A percentile compares a stretch with the other conserved stretches of the same genome.
phyloP scores from a whole-genome alignment of 2,888 invertebrate species.

The Diloba caeruleocephala region DNA sequence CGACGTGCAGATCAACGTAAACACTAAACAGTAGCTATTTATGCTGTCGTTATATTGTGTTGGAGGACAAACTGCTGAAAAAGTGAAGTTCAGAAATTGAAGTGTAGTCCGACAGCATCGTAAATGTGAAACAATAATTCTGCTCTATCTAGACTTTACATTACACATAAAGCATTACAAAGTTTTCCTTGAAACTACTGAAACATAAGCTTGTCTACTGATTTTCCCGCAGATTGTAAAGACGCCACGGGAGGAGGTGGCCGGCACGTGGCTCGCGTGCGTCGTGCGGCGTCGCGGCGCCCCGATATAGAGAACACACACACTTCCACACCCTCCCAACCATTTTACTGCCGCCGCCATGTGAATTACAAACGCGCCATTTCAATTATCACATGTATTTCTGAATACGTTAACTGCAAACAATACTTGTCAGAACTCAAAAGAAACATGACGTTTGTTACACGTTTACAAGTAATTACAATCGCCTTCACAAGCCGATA shows the following conservation, averaged over 20 bases:
- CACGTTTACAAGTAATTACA: slow-evolving; percentile 23
- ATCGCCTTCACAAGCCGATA: slow-evolving; percentile 28
- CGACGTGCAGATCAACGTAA: too few relatives aligned
- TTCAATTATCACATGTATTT: slow-evolving; percentile 48
- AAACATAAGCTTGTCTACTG: slow-evolving; percentile 6
- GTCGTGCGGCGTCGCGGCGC: slow-evolving; percentile 43
- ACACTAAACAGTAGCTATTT: too few relatives aligned
- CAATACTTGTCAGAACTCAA: slow-evolving; percentile 36
- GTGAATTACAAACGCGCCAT: slow-evolving; percentile 41
- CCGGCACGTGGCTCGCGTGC: slow-evolving; percentile 45
- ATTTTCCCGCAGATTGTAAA: slow-evolving; percentile 32
- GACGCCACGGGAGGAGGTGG: slow-evolving; percentile 8
- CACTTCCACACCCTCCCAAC: slow-evolving; percentile 14
- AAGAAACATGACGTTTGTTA: slow-evolving; percentile 36
- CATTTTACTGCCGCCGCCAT: slow-evolving; percentile 29
- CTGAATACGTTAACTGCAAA: slow-evolving; percentile 31
- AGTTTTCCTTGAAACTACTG: slow-evolving; percentile 3
- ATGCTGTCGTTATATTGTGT: too few relatives aligned
- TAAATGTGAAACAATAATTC: too few relatives aligned
- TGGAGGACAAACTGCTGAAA: too few relatives aligned
- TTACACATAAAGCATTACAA: slow-evolving; percentile 26
- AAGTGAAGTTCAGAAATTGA: too few relatives aligned
- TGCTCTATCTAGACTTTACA: too few relatives aligned
- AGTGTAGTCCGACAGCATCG: too few relatives aligned
- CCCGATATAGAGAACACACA: slow-evolving; percentile 38